These are phyloP conservation scores for Cettia cetti DNA, from an alignment of 2,113 vertebrate genomes.

Conservation along the genomic window DNA sequence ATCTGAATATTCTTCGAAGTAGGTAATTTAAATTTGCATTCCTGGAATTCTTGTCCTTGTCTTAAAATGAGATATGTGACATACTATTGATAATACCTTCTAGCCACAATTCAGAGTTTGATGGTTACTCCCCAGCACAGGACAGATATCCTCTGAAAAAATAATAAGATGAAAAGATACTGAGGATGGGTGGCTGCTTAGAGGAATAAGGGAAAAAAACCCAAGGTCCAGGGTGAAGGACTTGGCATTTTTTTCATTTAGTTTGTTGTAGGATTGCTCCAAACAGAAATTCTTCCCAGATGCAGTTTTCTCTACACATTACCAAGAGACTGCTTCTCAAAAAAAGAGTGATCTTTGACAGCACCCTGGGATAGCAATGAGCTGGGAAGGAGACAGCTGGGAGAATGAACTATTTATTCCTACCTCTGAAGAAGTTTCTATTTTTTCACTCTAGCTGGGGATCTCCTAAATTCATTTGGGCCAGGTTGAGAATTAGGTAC, in stretches of 20 bases:
- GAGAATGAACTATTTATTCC: not conserved
- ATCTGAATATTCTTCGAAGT: not conserved
- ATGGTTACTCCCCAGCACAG: not conserved
- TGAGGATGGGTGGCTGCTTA: not conserved
- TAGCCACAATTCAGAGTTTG: not conserved
- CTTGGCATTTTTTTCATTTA: not conserved
- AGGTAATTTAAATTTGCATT: fast-evolving
- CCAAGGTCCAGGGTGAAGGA: not conserved
- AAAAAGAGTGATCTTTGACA: not conserved
- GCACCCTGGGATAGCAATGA: not conserved
- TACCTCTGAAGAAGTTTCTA: not conserved
- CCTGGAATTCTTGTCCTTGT: not conserved
- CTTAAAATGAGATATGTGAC: not conserved
- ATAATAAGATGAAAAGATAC: not conserved
- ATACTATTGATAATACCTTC: not conserved
- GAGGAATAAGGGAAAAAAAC: not conserved
- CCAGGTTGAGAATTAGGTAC: not conserved
- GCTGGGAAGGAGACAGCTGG: not conserved
- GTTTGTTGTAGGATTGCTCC: not conserved
- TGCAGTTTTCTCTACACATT: not conserved
- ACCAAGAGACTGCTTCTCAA: not conserved
- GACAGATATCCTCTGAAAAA: not conserved
- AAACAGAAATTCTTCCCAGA: not conserved
- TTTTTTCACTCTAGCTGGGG: not conserved
- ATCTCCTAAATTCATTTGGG: not conserved